Conservation (phyloP, 2,113 vertebrate species). For the Nestor notabilis region DNA sequence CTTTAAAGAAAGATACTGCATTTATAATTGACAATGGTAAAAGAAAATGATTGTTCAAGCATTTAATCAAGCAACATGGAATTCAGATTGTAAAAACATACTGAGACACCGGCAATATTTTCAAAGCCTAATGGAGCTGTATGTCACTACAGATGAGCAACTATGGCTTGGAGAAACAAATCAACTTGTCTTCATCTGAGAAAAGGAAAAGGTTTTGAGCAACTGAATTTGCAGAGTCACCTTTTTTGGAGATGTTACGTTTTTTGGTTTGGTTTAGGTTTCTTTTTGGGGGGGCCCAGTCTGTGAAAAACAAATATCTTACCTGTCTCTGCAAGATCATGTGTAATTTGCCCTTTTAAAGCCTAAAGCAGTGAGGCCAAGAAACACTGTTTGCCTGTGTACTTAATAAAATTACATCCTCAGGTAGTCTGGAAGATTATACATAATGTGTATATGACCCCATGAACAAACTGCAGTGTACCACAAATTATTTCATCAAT, state of each 20-base stretch:
- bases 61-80: neutral
- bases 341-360: neutral
- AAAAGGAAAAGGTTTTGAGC: neutral
- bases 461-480: neutral
- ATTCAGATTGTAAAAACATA: neutral
- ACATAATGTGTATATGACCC: neutral
- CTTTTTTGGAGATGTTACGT: neutral
- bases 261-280: neutral
- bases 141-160: neutral
- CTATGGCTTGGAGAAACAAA: neutral
- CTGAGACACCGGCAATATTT: neutral
- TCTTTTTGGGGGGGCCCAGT: fast-evolving
- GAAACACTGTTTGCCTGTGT: neutral
- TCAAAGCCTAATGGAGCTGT: neutral
- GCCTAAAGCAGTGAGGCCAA: neutral
- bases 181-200: neutral
- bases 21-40: neutral
- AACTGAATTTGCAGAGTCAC: neutral
- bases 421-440: neutral
- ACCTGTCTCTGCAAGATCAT: neutral
- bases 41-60: neutral
- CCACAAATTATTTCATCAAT: neutral
- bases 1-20: neutral
- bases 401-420: neutral
- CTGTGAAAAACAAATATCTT: neutral